Conservation (phyloP, 2,113 vertebrate species). For the Noturus placidus region DNA sequence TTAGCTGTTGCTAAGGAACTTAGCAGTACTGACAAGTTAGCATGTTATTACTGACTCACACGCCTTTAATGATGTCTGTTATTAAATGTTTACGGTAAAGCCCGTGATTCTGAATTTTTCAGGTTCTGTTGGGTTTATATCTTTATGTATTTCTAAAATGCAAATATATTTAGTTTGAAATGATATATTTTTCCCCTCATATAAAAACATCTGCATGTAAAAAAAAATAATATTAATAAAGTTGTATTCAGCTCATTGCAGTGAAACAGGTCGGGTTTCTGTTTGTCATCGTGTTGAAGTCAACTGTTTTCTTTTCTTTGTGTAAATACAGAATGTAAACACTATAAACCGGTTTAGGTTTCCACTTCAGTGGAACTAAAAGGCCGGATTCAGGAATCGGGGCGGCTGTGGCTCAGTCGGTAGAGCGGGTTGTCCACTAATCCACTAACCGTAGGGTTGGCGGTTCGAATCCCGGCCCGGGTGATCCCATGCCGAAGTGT, state of each 20-base stretch:
- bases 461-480: too few relatives aligned
- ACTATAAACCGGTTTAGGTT: neutral
- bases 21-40: too few relatives aligned
- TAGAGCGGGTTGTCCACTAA: too few relatives aligned
- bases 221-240: too few relatives aligned
- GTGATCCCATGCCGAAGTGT: too few relatives aligned
- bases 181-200: too few relatives aligned
- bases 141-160: neutral
- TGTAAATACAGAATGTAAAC: neutral
- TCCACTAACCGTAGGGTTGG: too few relatives aligned
- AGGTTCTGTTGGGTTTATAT: neutral
- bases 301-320: neutral
- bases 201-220: too few relatives aligned
- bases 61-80: neutral
- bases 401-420: too few relatives aligned
- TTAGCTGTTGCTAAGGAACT: conserved; percentile 15
- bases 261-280: neutral
- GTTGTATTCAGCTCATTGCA: neutral
- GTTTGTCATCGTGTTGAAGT: neutral
- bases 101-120: neutral
- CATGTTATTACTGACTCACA: neutral
- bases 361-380: neutral
- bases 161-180: neutral
- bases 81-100: neutral
- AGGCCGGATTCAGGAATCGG: neutral